Evolutionary conservation across 2,888 invertebrate genomes (phyloP), one percentile per base, ranked within the genome.

Genomic region (Halictus quadricinctus): DNA sequence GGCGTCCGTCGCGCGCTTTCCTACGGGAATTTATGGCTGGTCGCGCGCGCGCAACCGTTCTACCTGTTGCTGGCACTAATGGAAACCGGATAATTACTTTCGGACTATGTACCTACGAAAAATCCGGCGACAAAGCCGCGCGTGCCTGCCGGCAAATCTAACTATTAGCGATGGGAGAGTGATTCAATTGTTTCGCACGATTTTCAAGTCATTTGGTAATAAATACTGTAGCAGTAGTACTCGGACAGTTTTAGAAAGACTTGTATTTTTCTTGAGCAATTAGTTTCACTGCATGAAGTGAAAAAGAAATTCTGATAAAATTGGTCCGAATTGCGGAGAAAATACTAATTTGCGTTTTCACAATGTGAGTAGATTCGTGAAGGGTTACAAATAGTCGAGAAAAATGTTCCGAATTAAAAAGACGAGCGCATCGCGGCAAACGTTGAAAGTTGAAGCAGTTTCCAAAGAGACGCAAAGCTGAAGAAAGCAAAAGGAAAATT

Each of bases 31-130:
- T 89, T 81, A 83, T 72, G 74, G 41, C 70, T 50, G 46, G 76
- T 29, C 48, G 36, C 36, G 50, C 72, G 36, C 72, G 72, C 50
- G n/a, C 43, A 10, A 25, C 7, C 58, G n/a, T 66, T 41, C 66
- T 81, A 87, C 80, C 83, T 85, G 86, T 79, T 80, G 86, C 75
- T 10, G 72, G 29, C 64, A 77, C 79, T 77, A 78, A 77, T 70
- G 81, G 76, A 79, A 84, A 79, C 72, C 78, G 81, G 36, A 80
- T 86, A 82, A 82, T 88, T 80, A 70, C 72, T 48, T 66, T 72
- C 64, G 25, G 4, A 75, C 81, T 84, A 76, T 54, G 50, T 21
- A 21, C 66, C 79, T 78, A 76, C 58, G 77, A 78, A 72, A 72
- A 86, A 70, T 60, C 48, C 12, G 21, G 21, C 25, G 29, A 74